Evolutionary conservation across 2,113 vertebrate genomes (phyloP), one percentile per base, ranked within the genome.

Genomic region (Entelurus aequoreus): DNA sequence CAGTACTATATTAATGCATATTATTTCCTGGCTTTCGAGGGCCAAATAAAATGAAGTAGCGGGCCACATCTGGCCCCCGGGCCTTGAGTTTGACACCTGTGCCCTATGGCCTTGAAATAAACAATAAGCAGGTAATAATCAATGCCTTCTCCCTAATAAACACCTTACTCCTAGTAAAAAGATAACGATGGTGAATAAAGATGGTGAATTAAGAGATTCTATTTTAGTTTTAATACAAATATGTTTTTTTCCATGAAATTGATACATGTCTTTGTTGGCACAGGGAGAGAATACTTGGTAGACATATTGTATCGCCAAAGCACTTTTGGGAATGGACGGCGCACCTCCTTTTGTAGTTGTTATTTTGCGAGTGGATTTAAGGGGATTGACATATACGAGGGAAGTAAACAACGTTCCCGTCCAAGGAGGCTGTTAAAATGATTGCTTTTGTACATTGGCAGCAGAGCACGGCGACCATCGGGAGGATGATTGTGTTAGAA

Each of bases 301-400:
- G 12, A 54, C 35, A 48, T 64, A 14, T 52, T 46, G 42, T 12
- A 46, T 12, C 48, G 57, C 70, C 48, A 19, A 40, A 49, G 48
- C 8, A 40, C 15, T 53, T 69, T 59, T 60, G 63, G 11, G 49
- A 51, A 35, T 11, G 42, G 37, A 53, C 49, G 42, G 48, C 36
- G 6, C 12, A 8, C 48, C 9, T 63, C 35, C 21, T 19, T 72
- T 69, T 56, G 80, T 86, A 11, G 79, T 61, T 21, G 65, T 90
- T 2, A 38, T 7, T 38, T 61, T 42, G 71, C 6, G 53, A 74
- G 14, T 48, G 58, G 66, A 42, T 69, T 67, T 55, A 60, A 63
- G 49, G n/a, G 14, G 66, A 50, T 50, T 47, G n/a, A 66, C 14
- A 44, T 19, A 55, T 54, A 57, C 58, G 47, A 68, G 42, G 40